These are phyloP conservation scores for Promerops cafer DNA, from an alignment of 2,113 vertebrate species.

Conservation along the genomic window DNA sequence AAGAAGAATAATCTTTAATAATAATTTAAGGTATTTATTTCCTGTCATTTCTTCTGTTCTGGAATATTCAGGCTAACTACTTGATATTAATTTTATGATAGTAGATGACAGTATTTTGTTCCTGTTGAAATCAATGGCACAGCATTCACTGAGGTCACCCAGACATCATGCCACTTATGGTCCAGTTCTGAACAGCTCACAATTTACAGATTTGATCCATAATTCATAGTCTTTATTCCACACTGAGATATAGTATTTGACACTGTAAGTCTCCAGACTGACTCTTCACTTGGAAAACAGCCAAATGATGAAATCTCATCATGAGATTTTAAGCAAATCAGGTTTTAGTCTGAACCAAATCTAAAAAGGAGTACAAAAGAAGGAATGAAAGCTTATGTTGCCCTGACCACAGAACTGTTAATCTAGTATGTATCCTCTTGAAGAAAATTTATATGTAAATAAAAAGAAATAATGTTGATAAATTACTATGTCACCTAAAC, in stretches of 20 bases:
- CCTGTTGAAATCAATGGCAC: neutral
- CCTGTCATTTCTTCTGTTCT: neutral
- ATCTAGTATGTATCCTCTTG: neutral
- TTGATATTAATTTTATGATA: neutral
- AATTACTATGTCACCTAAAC: neutral
- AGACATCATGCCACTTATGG: neutral
- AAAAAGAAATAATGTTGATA: neutral
- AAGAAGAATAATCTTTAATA: neutral
- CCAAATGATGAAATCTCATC: neutral
- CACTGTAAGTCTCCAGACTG: neutral
- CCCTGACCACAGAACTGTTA: neutral
- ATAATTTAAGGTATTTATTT: neutral
- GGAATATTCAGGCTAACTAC: neutral
- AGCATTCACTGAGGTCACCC: neutral
- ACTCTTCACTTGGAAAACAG: neutral
- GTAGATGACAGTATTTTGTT: neutral
- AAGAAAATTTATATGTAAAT: neutral
- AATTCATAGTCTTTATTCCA: neutral
- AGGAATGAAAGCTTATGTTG: neutral
- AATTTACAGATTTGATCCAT: neutral
- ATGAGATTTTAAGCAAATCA: neutral
- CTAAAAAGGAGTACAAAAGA: neutral
- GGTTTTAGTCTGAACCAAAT: neutral
- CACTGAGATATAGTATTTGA: neutral
- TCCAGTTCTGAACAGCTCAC: neutral